A percentile compares a stretch with the other conserved stretches of the same genome.
phyloP scores from a whole-genome alignment of 2,888 invertebrate species.

The Diloba caeruleocephala region DNA sequence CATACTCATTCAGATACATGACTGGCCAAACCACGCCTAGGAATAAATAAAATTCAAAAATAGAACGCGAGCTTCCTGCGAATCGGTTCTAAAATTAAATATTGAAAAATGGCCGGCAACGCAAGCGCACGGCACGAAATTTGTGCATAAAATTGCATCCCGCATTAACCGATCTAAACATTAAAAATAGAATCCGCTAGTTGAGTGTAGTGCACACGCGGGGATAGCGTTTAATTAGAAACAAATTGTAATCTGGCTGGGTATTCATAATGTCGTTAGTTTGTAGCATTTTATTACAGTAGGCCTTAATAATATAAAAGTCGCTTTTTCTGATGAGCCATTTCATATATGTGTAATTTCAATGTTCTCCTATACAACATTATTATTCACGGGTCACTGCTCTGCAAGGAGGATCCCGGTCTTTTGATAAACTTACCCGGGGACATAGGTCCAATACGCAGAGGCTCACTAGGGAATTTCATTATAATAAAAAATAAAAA shows the following conservation, averaged over 20 bases:
- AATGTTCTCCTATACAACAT: too few relatives aligned
- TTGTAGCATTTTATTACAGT: too few relatives aligned
- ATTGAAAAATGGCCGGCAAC: conserved; percentile 75
- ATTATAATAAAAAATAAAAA: too few relatives aligned
- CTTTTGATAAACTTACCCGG: too few relatives aligned
- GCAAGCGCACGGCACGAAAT: conserved; percentile 73
- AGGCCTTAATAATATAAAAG: too few relatives aligned
- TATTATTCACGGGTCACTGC: too few relatives aligned
- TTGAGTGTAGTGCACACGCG: conserved; percentile 62
- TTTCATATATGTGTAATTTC: too few relatives aligned
- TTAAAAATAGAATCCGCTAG: conserved; percentile 86
- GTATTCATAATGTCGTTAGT: background rate
- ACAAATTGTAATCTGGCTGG: background rate
- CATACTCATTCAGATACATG: conserved; percentile 59
- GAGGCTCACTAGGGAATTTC: too few relatives aligned
- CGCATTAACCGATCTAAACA: conserved; percentile 86
- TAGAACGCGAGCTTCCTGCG: conserved; percentile 81
- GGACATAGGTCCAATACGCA: too few relatives aligned
- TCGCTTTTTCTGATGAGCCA: too few relatives aligned
- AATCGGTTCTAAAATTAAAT: conserved; percentile 82
- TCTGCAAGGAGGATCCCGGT: too few relatives aligned
- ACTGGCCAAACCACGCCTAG: conserved; percentile 79
- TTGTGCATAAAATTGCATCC: conserved; percentile 88
- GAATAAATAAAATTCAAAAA: conserved; percentile 83
- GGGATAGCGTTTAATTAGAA: background rate